Evolutionary conservation across 1,140 invertebrate species (phyloP).

Genomic region (Drosophila saltans): DNA sequence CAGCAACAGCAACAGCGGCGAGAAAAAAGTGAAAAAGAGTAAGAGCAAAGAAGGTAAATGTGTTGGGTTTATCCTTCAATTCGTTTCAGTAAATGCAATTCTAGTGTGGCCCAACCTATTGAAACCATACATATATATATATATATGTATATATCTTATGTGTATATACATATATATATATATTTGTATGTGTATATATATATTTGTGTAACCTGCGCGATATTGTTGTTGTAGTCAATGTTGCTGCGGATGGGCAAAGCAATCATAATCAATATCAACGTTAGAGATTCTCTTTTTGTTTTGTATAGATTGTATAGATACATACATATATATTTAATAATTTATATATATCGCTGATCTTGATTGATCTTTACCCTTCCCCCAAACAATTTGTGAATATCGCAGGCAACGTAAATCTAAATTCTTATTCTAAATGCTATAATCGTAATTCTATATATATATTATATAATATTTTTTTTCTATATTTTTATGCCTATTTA

Average conservation of each 20-base stretch:
- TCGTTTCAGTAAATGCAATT: slow-evolving; percentile 71
- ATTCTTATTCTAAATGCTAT: slow-evolving; percentile 11
- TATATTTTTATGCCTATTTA: slow-evolving; percentile 74
- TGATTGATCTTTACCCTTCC: background rate
- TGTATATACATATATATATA: slow-evolving; percentile 33
- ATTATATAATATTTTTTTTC: slow-evolving; percentile 58
- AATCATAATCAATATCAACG: slow-evolving; percentile 8
- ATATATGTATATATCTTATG: slow-evolving; percentile 18
- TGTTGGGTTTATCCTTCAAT: slow-evolving; percentile 78
- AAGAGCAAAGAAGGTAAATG: slow-evolving; percentile 83
- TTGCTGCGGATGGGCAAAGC: slow-evolving; percentile 6
- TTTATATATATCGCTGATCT: background rate
- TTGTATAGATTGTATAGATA: too few species aligned
- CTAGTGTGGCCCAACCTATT: slow-evolving; percentile 51
- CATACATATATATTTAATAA: too few species aligned
- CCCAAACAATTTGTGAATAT: slow-evolving; percentile 3
- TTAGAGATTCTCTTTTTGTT: too few species aligned
- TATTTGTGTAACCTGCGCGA: slow-evolving; percentile 24
- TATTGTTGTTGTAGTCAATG: slow-evolving; percentile 14
- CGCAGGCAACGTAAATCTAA: slow-evolving; percentile 31
- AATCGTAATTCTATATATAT: slow-evolving; percentile 37
- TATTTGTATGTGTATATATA: slow-evolving; percentile 35
- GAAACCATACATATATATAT: slow-evolving; percentile 21
- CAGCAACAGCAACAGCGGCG: slow-evolving; percentile 75
- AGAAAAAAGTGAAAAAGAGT: slow-evolving; percentile 83